phyloP scores from a whole-genome alignment of 2,797 vertebrate genomes.

The Apodemus agrarius region DNA sequence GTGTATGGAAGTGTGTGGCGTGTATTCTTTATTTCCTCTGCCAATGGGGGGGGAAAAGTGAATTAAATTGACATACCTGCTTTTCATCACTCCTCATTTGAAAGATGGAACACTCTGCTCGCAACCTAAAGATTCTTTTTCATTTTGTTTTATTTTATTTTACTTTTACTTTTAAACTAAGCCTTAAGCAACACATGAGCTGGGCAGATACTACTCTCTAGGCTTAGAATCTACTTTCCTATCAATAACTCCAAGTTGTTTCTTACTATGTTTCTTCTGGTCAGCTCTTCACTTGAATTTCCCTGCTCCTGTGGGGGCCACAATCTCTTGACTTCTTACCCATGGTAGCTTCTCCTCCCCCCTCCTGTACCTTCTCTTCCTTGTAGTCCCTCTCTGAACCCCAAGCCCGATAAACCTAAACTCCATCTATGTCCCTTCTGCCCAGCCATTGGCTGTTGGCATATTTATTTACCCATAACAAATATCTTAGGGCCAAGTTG shows the following conservation, averaged over 20 bases:
- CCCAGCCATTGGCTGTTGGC: neutral
- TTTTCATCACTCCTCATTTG: neutral
- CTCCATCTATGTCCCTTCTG: neutral
- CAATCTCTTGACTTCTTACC: neutral
- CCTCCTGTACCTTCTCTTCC: neutral
- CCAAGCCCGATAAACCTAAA: neutral
- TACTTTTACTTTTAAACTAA: neutral
- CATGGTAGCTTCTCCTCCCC: neutral
- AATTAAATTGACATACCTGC: neutral
- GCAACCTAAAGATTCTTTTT: neutral
- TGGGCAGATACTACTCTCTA: neutral
- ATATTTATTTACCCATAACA: neutral
- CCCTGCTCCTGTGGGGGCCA: neutral
- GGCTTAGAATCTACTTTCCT: neutral
- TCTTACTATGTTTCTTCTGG: neutral
- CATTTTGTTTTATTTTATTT: neutral
- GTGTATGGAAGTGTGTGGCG: neutral
- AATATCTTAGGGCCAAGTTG: neutral
- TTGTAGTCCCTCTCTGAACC: neutral
- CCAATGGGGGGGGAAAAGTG: neutral
- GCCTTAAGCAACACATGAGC: neutral
- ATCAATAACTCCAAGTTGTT: neutral
- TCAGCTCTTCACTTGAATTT: neutral
- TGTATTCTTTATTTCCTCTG: neutral
- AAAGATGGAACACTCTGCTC: neutral